These are phyloP conservation scores for Agrochola lychnidis DNA, from an alignment of 2,888 invertebrate species.

Conservation along the genomic window DNA sequence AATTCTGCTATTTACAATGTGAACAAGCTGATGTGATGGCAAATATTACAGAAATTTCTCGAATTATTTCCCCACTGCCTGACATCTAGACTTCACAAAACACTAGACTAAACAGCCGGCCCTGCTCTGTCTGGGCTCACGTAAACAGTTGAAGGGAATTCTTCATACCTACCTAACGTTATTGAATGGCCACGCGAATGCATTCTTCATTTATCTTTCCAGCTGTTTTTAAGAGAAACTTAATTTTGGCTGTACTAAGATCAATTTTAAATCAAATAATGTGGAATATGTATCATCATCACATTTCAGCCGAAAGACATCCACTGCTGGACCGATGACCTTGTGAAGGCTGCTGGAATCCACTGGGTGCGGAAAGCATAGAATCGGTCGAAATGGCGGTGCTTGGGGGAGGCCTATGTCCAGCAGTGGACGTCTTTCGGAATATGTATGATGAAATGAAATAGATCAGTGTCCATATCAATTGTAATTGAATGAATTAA, in stretches of 20 bases:
- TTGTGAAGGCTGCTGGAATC: too few relatives aligned
- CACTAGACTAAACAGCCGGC: constrained; percentile 77
- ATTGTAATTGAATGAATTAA: background rate
- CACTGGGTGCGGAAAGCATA: too few relatives aligned
- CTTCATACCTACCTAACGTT: constrained; percentile 16
- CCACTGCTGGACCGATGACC: too few relatives aligned
- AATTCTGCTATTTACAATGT: background rate
- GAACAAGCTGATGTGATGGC: background rate
- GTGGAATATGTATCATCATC: background rate
- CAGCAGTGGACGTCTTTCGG: too few relatives aligned
- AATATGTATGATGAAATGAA: background rate
- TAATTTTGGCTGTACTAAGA: constrained; percentile 7
- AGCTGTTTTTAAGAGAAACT: background rate
- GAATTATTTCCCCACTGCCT: constrained; percentile 59
- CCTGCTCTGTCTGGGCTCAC: constrained; percentile 52
- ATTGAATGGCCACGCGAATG: constrained; percentile 11
- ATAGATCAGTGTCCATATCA: too few relatives aligned
- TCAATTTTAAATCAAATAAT: background rate
- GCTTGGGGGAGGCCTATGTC: too few relatives aligned
- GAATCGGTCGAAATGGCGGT: too few relatives aligned
- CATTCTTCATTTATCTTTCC: constrained; percentile 21
- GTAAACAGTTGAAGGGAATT: constrained; percentile 70
- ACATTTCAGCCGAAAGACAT: too few relatives aligned
- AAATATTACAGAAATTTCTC: constrained; percentile 30
- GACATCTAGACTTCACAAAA: constrained; percentile 73